Evolutionary conservation across 2,113 vertebrate species (phyloP).

Genomic region (Urocynchramus pylzowi): DNA sequence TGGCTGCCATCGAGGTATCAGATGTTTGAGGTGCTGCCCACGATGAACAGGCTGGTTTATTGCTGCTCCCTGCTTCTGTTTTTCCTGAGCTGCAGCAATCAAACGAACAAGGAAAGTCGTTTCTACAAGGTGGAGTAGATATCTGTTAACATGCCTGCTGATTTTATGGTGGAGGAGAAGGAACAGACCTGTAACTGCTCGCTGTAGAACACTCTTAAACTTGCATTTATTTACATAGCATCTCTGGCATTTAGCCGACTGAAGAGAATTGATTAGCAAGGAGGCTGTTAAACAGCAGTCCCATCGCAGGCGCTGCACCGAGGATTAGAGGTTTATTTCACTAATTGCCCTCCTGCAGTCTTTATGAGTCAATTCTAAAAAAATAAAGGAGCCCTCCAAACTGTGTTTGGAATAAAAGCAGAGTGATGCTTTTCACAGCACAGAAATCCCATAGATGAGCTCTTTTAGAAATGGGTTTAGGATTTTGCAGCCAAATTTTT

Average conservation of each 20-base stretch:
- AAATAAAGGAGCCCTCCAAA: conserved; percentile 6
- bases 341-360: conserved; percentile 59
- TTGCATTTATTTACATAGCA: conserved; percentile 62
- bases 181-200: neutral
- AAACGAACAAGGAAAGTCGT: neutral
- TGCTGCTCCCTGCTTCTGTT: neutral
- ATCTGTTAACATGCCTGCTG: conserved; percentile 36
- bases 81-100: neutral
- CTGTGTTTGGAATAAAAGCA: conserved; percentile 24
- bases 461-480: neutral
- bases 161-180: conserved; percentile 43
- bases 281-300: conserved; percentile 55
- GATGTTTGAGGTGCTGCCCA: neutral
- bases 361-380: conserved; percentile 42
- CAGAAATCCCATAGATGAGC: neutral
- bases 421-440: neutral
- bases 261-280: conserved; percentile 64
- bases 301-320: conserved; percentile 20
- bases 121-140: conserved; percentile 33
- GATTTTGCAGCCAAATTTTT: conserved; percentile 3
- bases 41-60: neutral
- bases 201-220: conserved; percentile 43
- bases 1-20: neutral
- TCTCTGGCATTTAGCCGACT: conserved; percentile 48
- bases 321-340: conserved; percentile 54